Conservation (phyloP, 64 coral and sea anemone genomes). For the Dendronephthya gigantea region DNA sequence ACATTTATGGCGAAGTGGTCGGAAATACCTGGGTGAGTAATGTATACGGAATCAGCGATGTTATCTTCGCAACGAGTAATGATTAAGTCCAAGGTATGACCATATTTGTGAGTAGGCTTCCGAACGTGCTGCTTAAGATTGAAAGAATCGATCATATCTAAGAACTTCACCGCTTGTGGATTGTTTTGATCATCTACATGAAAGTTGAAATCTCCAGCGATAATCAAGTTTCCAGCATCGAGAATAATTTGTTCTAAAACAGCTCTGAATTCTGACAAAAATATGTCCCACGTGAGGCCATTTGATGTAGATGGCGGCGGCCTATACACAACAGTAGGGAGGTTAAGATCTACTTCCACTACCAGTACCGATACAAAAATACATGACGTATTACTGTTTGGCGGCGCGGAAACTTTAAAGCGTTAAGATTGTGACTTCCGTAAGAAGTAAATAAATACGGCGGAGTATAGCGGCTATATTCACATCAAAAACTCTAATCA, state of each 20-base stretch:
- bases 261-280: neutral
- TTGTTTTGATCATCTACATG: constrained; percentile 32
- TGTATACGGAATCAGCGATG: constrained; percentile 18
- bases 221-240: neutral
- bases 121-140: constrained; percentile 37
- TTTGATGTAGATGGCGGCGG: constrained; percentile 30
- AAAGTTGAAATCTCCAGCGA: constrained; percentile 31
- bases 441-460: too few species aligned
- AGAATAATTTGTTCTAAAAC: too few species aligned
- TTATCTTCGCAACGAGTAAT: constrained; percentile 40
- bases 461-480: too few species aligned
- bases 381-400: too few species aligned
- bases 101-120: constrained; percentile 32
- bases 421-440: too few species aligned
- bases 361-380: too few species aligned
- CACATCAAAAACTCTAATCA: too few species aligned
- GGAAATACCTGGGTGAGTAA: constrained; percentile 23
- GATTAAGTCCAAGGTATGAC: constrained; percentile 39
- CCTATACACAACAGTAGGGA: constrained; percentile 19
- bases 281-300: constrained; percentile 25
- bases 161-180: constrained; percentile 22
- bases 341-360: too few species aligned
- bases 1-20: constrained; percentile 32
- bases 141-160: constrained; percentile 24
- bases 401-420: too few species aligned